Conservation (phyloP, 1,140 invertebrate genomes). For the Drosophila watanabei region DNA sequence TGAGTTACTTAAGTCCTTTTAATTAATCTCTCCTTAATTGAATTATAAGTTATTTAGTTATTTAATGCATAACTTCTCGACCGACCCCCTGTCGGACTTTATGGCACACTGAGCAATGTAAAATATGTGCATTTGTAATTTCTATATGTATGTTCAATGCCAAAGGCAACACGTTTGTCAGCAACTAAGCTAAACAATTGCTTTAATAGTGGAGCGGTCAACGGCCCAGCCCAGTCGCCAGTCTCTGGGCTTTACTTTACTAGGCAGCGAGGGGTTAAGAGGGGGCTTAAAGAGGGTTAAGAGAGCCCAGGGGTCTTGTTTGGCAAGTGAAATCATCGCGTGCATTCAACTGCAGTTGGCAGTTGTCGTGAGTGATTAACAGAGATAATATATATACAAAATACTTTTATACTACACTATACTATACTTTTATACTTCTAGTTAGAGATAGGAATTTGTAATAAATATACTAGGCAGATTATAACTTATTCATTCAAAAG, state of each 20-base stretch:
- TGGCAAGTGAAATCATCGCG: slow-evolving; percentile 19
- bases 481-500: background rate
- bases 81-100: background rate
- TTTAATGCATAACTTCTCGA: background rate
- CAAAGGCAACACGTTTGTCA: slow-evolving; percentile 35
- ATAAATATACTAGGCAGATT: background rate
- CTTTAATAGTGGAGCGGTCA: slow-evolving; percentile 42
- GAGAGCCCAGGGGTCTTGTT: background rate
- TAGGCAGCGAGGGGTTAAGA: background rate
- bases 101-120: slow-evolving; percentile 11
- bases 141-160: slow-evolving; percentile 25
- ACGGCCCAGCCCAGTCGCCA: slow-evolving; percentile 16
- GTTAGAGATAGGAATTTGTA: slow-evolving; percentile 17
- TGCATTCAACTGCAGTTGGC: slow-evolving; percentile 35
- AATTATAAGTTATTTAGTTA: background rate
- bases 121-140: slow-evolving; percentile 30
- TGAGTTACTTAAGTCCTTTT: background rate
- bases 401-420: slow-evolving; percentile 30
- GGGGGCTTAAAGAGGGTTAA: background rate
- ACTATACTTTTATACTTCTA: slow-evolving; percentile 16
- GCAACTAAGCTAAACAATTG: slow-evolving; percentile 20
- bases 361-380: slow-evolving; percentile 25
- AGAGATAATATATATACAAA: slow-evolving; percentile 1
- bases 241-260: background rate
- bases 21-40: background rate